phyloP scores from a whole-genome alignment of 2,113 vertebrate genomes.

The Atrichornis clamosus region DNA sequence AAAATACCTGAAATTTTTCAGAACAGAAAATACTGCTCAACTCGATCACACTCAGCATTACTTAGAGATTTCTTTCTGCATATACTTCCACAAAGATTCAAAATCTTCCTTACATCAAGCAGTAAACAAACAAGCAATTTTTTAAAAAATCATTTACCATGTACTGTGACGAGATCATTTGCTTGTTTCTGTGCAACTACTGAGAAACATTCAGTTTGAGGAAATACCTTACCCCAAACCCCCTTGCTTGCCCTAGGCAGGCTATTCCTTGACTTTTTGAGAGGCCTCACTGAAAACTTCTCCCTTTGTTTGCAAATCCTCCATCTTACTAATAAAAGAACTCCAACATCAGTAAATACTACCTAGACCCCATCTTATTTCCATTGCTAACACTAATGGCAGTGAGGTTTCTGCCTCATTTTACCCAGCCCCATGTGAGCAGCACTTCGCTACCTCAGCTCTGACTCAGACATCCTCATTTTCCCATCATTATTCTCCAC shows the following conservation, averaged over 20 bases:
- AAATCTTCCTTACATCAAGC: background rate
- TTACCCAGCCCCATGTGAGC: fast-evolving
- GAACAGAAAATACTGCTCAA: background rate
- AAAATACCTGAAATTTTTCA: background rate
- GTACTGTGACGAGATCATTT: background rate
- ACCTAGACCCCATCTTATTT: background rate
- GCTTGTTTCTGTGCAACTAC: background rate
- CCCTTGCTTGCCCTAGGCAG: background rate
- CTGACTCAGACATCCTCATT: background rate
- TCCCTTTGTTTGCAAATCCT: background rate
- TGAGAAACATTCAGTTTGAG: background rate
- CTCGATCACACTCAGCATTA: background rate
- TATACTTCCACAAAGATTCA: background rate
- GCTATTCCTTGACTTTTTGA: background rate
- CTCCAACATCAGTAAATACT: background rate
- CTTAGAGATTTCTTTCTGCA: background rate
- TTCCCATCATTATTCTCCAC: background rate
- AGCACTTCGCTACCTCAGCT: background rate
- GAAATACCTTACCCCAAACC: background rate
- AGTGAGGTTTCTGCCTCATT: background rate
- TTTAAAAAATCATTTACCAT: too few species aligned
- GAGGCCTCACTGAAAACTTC: background rate
- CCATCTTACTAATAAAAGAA: background rate
- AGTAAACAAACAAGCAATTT: background rate
- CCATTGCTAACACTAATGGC: background rate